Evolutionary conservation across 2,797 vertebrate species (phyloP).

Genomic region (Sebastes wilsoni): DNA sequence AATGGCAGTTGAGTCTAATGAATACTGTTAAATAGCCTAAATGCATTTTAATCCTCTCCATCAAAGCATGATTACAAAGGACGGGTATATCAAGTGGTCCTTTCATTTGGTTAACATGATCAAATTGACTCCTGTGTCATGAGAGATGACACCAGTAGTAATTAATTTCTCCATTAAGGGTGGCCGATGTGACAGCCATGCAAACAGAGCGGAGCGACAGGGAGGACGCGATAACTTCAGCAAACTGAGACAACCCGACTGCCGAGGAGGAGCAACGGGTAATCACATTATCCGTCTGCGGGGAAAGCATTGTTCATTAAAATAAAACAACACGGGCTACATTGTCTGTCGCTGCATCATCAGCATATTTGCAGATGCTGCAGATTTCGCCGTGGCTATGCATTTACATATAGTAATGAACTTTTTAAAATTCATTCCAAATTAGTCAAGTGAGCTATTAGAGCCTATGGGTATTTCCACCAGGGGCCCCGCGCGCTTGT

Average conservation of each 20-base stretch:
- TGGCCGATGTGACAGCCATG: constrained; percentile 81
- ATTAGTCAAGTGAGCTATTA: constrained; percentile 80
- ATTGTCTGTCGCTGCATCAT: constrained; percentile 72
- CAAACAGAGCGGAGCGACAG: constrained; percentile 79
- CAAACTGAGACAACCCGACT: constrained; percentile 76
- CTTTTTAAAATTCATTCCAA: constrained; percentile 78
- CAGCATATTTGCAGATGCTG: constrained; percentile 82
- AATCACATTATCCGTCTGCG: constrained; percentile 85
- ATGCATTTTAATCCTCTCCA: constrained; percentile 78
- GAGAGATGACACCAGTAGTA: constrained; percentile 81
- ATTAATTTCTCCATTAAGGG: constrained; percentile 86
- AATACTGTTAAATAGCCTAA: constrained; percentile 79
- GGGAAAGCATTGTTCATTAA: constrained; percentile 84
- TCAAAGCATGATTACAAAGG: constrained; percentile 78
- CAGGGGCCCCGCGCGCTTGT: constrained; percentile 37
- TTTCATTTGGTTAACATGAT: constrained; percentile 83
- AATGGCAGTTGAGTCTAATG: constrained; percentile 73
- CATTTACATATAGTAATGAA: constrained; percentile 86
- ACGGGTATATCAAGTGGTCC: constrained; percentile 77
- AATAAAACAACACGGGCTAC: constrained; percentile 75
- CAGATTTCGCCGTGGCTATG: constrained; percentile 71
- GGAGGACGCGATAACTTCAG: constrained; percentile 77
- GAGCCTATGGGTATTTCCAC: constrained; percentile 68
- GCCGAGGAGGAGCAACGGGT: constrained; percentile 79
- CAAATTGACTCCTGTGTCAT: constrained; percentile 83